Evolutionary conservation across 1,140 invertebrate genomes (phyloP).

Genomic region (Drosophila mauritiana): DNA sequence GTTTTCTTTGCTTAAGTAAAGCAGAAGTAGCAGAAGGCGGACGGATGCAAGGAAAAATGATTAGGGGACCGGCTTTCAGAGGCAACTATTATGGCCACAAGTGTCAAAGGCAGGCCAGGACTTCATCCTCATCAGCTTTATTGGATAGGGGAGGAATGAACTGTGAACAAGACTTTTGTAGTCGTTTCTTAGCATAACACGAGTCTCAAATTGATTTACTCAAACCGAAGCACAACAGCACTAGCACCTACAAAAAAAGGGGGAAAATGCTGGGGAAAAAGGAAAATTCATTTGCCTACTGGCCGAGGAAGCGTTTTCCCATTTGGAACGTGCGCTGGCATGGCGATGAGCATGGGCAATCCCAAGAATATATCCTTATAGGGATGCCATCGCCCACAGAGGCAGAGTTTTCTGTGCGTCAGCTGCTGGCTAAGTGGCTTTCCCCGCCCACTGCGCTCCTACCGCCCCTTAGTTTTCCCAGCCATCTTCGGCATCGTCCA

Average conservation of each 20-base stretch:
- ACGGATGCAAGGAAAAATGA: conserved; percentile 45
- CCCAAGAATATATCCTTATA: conserved; percentile 40
- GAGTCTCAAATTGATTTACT: conserved; percentile 71
- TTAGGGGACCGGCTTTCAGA: conserved; percentile 52
- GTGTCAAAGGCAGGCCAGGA: conserved; percentile 71
- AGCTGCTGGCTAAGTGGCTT: conserved; percentile 63
- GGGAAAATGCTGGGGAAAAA: conserved; percentile 16
- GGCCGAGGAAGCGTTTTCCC: conserved; percentile 17
- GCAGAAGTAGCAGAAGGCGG: conserved; percentile 35
- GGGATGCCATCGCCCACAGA: conserved; percentile 36
- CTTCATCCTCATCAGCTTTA: conserved; percentile 41
- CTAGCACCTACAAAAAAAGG: conserved; percentile 28
- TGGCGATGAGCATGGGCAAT: conserved; percentile 38
- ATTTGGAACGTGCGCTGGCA: conserved; percentile 45
- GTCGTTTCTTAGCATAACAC: conserved; percentile 66
- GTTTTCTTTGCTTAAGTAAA: conserved; percentile 53
- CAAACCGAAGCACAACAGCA: conserved; percentile 37
- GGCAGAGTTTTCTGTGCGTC: conserved; percentile 62
- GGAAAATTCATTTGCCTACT: conserved; percentile 53
- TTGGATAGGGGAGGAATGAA: conserved; percentile 65
- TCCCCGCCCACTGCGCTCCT: conserved; percentile 19
- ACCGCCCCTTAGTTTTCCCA: neutral
- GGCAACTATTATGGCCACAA: conserved; percentile 71
- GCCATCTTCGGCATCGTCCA: conserved; percentile 4
- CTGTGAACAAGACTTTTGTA: conserved; percentile 66